Percentiles rank a stretch among this genome's conserved stretches.
Conservation (phyloP, 2,113 vertebrate species). For the Catharus minimus region DNA sequence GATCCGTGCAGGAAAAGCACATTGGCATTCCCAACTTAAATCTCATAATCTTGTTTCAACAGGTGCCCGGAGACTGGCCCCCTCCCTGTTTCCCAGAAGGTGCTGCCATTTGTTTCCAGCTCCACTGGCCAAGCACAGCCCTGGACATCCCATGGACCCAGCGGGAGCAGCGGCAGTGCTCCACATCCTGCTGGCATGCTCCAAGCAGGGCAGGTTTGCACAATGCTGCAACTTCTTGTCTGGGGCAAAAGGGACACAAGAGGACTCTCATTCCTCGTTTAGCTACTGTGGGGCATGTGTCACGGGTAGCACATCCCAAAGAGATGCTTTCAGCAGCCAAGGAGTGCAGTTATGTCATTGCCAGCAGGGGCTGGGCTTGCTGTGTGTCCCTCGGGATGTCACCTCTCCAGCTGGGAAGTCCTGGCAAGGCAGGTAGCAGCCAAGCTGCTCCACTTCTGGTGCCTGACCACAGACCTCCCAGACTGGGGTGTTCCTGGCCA, state of each 20-base stretch:
- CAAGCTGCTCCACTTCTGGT: not conserved
- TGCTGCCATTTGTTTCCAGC: not conserved
- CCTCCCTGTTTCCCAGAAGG: not conserved
- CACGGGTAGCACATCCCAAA: not conserved
- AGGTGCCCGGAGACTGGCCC: not conserved
- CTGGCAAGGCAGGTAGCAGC: not conserved
- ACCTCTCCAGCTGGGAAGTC: not conserved
- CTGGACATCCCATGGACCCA: not conserved
- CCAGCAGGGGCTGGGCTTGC: fast-evolving
- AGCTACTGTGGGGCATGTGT: not conserved
- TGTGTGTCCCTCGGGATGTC: not conserved
- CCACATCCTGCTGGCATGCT: not conserved
- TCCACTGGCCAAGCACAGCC: not conserved
- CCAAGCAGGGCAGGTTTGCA: fast-evolving
- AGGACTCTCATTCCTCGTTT: not conserved
- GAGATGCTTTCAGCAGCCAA: not conserved
- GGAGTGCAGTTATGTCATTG: not conserved
- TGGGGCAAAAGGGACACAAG: conserved; percentile 6
- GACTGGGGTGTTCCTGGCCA: fast-evolving
- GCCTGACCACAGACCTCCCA: not conserved
- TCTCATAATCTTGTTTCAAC: not conserved
- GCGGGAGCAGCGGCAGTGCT: fast-evolving
- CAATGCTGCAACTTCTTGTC: not conserved
- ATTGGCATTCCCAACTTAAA: not conserved
- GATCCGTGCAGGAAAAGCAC: fast-evolving